A percentile compares a stretch with the other conserved stretches of the same genome.
These are phyloP conservation scores for Gastrophysa polygoni DNA, from an alignment of 2,888 invertebrate genomes.

Conservation along the genomic window DNA sequence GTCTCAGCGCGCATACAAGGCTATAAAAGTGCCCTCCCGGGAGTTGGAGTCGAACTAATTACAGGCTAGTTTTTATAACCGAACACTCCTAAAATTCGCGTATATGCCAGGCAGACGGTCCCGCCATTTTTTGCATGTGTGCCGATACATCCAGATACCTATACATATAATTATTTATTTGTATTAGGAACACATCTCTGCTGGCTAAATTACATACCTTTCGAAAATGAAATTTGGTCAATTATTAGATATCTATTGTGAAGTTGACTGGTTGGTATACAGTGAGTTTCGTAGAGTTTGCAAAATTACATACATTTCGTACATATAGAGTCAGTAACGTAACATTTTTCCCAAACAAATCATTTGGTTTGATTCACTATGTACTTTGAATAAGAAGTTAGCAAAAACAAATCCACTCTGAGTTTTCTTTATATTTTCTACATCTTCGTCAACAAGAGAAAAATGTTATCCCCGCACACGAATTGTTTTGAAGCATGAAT, in stretches of 20 bases:
- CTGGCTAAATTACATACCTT: neutral
- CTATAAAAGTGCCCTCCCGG: constrained; percentile 41
- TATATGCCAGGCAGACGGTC: neutral
- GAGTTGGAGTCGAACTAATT: constrained; percentile 34
- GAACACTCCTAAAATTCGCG: constrained; percentile 36
- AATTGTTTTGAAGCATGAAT: too few relatives aligned
- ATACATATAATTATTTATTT: neutral
- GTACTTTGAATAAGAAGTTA: too few relatives aligned
- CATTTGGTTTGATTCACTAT: too few relatives aligned
- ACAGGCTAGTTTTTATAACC: constrained; percentile 36
- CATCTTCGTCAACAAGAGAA: too few relatives aligned
- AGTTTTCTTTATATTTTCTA: too few relatives aligned
- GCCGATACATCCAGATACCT: neutral
- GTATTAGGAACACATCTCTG: neutral
- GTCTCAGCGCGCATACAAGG: neutral
- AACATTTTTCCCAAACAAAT: too few relatives aligned
- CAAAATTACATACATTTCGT: too few relatives aligned
- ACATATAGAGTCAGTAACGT: too few relatives aligned
- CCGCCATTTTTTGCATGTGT: neutral
- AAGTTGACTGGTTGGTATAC: too few relatives aligned
- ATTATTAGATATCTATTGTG: neutral
- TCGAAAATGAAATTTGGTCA: neutral
- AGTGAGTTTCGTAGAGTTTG: too few relatives aligned
- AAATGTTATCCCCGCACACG: too few relatives aligned
- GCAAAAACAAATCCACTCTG: too few relatives aligned